Evolutionary conservation across 2,113 vertebrate species (phyloP).

Genomic region (Conger conger): DNA sequence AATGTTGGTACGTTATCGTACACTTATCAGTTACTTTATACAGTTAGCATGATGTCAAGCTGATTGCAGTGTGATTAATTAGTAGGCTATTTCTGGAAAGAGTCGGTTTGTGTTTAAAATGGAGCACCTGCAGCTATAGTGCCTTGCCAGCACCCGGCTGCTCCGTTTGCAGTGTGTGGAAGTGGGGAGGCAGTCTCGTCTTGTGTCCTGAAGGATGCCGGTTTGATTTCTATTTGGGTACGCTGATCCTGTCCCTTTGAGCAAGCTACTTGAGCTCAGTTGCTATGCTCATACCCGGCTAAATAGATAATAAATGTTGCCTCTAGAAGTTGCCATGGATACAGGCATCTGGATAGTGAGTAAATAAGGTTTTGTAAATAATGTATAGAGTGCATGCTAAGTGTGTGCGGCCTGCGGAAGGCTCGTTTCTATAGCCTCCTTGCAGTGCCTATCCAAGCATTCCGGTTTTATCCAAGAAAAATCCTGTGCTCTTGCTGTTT

Average conservation of each 20-base stretch:
- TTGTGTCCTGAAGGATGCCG: background rate
- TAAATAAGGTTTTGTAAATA: background rate
- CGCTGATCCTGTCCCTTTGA: background rate
- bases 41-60: too few species aligned
- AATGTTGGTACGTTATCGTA: too few species aligned
- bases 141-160: too few species aligned
- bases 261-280: background rate
- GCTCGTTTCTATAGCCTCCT: background rate
- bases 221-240: background rate
- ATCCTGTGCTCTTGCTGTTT: background rate
- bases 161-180: too few species aligned
- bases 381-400: background rate
- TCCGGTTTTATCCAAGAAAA: too few species aligned
- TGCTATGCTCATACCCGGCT: background rate
- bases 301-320: background rate
- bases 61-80: too few species aligned
- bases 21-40: too few species aligned
- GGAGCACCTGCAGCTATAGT: too few species aligned
- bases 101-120: too few species aligned
- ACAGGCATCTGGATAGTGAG: background rate
- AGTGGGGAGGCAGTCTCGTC: too few species aligned
- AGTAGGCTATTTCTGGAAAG: too few species aligned
- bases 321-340: background rate
- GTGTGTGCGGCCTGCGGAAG: background rate
- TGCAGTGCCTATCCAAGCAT: background rate